Percentiles rank a stretch among this genome's conserved stretches.
phyloP scores from a whole-genome alignment of 2,113 vertebrate species.

The Corvus cornix region DNA sequence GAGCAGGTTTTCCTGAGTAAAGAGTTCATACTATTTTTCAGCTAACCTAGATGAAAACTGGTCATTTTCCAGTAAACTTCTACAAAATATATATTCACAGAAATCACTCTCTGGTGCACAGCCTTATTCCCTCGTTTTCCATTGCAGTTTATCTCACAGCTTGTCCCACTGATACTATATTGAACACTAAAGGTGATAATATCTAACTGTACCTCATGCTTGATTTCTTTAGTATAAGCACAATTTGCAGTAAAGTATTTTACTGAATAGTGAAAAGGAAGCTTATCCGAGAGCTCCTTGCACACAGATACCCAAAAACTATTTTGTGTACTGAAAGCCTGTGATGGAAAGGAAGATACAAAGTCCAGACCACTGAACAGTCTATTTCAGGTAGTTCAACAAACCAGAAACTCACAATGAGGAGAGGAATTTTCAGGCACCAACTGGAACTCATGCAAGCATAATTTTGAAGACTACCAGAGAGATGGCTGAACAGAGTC shows the following conservation, averaged over 20 bases:
- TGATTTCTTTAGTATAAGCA: slow-evolving; percentile 4
- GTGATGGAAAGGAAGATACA: not conserved
- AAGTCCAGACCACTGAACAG: not conserved
- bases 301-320: slow-evolving; percentile 23
- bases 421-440: not conserved
- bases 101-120: not conserved
- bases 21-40: not conserved
- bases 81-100: not conserved
- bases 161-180: not conserved
- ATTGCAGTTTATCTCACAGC: not conserved
- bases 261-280: slow-evolving; percentile 23
- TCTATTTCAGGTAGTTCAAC: not conserved
- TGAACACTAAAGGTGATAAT: slow-evolving; percentile 10
- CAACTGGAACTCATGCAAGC: not conserved
- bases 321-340: slow-evolving; percentile 12
- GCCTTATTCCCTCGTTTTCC: not conserved
- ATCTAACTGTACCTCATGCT: not conserved
- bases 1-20: not conserved
- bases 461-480: not conserved
- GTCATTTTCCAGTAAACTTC: not conserved
- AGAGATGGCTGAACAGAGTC: not conserved
- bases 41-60: not conserved
- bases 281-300: slow-evolving; percentile 1
- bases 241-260: slow-evolving; percentile 15
- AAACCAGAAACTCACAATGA: not conserved